Evolutionary conservation across 2,888 invertebrate genomes (phyloP).

Genomic region (Galerucella pusilla): DNA sequence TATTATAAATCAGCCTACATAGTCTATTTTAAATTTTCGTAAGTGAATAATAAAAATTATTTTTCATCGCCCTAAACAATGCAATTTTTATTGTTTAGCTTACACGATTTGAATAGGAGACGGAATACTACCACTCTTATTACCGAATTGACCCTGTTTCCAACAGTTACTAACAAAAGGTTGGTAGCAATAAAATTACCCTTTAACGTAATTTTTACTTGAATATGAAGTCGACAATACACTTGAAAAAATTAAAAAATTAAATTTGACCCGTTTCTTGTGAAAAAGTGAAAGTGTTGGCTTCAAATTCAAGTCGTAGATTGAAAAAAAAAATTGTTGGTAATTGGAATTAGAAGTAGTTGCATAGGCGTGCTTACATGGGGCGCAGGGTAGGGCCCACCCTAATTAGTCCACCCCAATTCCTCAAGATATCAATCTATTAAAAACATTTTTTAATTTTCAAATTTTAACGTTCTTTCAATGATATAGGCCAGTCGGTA

Average conservation of each 20-base stretch:
- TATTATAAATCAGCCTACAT: too few relatives aligned
- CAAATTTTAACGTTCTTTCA: too few relatives aligned
- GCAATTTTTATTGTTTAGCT: constrained; percentile 44
- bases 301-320: neutral
- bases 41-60: too few relatives aligned
- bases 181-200: constrained; percentile 34
- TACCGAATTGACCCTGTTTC: constrained; percentile 45
- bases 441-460: too few relatives aligned
- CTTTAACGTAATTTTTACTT: neutral
- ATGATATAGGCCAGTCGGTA: too few relatives aligned
- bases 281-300: neutral
- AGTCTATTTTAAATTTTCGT: too few relatives aligned
- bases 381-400: too few relatives aligned
- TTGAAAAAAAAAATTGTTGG: neutral
- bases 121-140: constrained; percentile 45
- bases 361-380: too few relatives aligned
- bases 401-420: too few relatives aligned
- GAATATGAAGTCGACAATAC: neutral
- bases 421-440: too few relatives aligned
- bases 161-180: constrained; percentile 44
- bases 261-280: too few relatives aligned
- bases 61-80: neutral
- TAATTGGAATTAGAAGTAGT: neutral
- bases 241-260: neutral
- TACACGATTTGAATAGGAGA: constrained; percentile 45